Evolutionary conservation across 2,113 vertebrate genomes (phyloP), one percentile per base, ranked within the genome.

Genomic region (Amphiprion ocellaris): DNA sequence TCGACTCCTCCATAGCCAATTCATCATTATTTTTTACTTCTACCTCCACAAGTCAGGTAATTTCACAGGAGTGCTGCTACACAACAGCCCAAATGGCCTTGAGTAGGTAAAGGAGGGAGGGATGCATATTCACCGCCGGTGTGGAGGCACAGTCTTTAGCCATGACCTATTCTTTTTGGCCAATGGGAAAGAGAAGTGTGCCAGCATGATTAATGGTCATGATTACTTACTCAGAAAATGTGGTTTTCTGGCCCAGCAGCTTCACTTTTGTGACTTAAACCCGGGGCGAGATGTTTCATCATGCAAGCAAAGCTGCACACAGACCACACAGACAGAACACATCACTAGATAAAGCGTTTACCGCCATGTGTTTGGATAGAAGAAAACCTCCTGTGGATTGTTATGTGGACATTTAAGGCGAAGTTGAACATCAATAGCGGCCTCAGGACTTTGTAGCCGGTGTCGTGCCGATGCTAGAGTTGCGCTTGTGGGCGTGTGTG

Each of bases 161-260:
- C 90, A 68, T 94, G 92, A 94, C 94, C 92, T 84, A 85, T 87
- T 92, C 87, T 83, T 85, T 79, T 74, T 89, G 82, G 90, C 93
- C 93, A 91, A 71, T 91, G 92, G 91, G 87, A 91, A 81, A 84
- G 80, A 85, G 85, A 63, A 89, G 88, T 46, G 70, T 87, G 68
- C 70, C 85, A 44, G 23, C 73, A 61, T 95, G 96, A 97, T 96
- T 94, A 96, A 97, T 95, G 94, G 88, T 93, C 92, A 87, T 93
- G 93, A 96, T 97, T 94, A 96, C 90, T 89, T 94, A 70, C 89
- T 92, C 92, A 83, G 92, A 94, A 92, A 93, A 93, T 96, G 93
- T 93, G 91, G 81, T 94, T 96, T 95, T 91, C 94, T 92, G 93
- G 88, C 90, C 86, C 87, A 94, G 74, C 92, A 92, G 91, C 93